Conservation (phyloP, 2,888 invertebrate genomes). For the Chironomus tentans region DNA sequence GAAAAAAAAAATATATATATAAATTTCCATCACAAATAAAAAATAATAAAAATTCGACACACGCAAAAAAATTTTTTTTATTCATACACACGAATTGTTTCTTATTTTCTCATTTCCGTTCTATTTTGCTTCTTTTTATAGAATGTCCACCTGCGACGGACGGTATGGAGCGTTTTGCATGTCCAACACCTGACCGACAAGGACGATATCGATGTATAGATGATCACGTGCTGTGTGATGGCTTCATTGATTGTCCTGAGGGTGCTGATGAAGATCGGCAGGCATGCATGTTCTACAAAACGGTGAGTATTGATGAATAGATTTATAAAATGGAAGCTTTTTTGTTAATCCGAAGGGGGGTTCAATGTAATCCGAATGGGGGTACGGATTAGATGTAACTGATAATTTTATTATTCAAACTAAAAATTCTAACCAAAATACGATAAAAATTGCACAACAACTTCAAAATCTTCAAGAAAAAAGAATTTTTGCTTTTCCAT, state of each 20-base stretch:
- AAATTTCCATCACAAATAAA: not conserved
- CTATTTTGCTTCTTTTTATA: slow-evolving; percentile 40
- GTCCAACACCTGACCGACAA: slow-evolving; percentile 83
- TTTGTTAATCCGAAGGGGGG: not conserved
- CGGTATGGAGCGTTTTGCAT: slow-evolving; percentile 90
- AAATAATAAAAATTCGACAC: not conserved
- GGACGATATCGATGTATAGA: slow-evolving; percentile 92
- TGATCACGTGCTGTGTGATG: slow-evolving; percentile 90
- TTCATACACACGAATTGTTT: not conserved
- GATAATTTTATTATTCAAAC: no score
- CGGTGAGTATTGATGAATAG: slow-evolving; percentile 54
- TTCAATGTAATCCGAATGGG: no score
- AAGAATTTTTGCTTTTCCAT: not conserved
- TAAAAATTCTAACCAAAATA: no score
- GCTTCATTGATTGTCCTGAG: slow-evolving; percentile 87
- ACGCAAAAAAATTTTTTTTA: not conserved
- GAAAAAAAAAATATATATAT: not conserved
- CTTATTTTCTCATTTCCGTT: not conserved
- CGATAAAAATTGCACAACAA: no score
- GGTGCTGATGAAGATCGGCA: slow-evolving; percentile 80
- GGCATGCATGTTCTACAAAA: slow-evolving; percentile 95
- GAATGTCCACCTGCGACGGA: slow-evolving; percentile 89
- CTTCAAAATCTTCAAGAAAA: no score
- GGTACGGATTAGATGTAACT: no score
- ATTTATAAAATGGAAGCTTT: no score